phyloP scores from a whole-genome alignment of 2,797 vertebrate species.

The Toxotes lorentzi region DNA sequence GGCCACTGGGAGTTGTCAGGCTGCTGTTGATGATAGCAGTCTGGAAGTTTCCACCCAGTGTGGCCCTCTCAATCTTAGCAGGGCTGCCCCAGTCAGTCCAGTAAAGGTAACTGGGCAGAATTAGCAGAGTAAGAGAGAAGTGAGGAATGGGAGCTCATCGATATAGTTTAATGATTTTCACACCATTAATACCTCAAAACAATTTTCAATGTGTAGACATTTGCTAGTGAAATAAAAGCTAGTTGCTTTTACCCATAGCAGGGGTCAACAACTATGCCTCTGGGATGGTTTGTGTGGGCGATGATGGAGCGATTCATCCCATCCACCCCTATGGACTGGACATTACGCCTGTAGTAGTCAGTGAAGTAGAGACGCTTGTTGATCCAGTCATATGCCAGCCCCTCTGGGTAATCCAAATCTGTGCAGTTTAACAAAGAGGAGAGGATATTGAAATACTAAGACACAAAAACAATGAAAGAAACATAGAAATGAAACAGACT shows the following conservation, averaged over 20 bases:
- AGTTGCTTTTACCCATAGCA: conserved; percentile 89
- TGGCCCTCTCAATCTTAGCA: conserved; percentile 94
- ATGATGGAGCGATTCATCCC: conserved; percentile 88
- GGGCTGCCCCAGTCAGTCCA: conserved; percentile 93
- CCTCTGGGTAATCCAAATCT: conserved; percentile 90
- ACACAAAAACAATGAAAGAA: not conserved
- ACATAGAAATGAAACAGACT: not conserved
- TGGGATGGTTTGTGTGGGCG: conserved; percentile 86
- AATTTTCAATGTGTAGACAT: not conserved
- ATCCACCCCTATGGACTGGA: conserved; percentile 90
- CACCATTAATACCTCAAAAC: not conserved
- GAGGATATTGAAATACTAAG: not conserved
- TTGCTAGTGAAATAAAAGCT: not conserved
- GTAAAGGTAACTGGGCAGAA: conserved; percentile 90
- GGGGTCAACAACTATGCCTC: conserved; percentile 91
- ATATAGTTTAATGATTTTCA: not conserved
- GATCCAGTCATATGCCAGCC: conserved; percentile 95
- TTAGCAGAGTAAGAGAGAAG: conserved; percentile 1
- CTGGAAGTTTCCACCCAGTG: conserved; percentile 92
- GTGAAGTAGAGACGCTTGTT: conserved; percentile 93
- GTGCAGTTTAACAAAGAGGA: conserved; percentile 20
- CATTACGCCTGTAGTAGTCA: conserved; percentile 87
- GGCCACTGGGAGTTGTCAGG: conserved; percentile 90
- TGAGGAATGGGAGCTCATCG: not conserved
- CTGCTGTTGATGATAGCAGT: conserved; percentile 87